Evolutionary conservation across 2,888 invertebrate genomes (phyloP).

Genomic region (Dugesia japonica): DNA sequence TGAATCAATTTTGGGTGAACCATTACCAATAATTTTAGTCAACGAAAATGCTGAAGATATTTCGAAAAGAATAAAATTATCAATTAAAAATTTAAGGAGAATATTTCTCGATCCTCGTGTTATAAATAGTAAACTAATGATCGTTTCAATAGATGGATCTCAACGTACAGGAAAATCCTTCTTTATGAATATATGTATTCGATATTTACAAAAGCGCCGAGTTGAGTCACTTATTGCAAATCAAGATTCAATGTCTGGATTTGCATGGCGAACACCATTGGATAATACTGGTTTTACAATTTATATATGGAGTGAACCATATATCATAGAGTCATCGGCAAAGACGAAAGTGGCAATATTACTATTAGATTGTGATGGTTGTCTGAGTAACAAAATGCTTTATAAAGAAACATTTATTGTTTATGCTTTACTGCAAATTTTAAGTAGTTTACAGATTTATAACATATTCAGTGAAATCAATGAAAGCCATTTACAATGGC

Average conservation of each 20-base stretch:
- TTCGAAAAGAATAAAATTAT: neutral
- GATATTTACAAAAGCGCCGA: neutral
- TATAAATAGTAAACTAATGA: neutral
- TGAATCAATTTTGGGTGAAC: neutral
- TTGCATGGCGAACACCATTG: neutral
- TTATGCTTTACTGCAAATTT: neutral
- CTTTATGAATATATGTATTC: neutral
- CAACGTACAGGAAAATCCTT: neutral
- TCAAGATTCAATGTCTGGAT: neutral
- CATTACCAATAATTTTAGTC: neutral
- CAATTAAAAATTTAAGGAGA: neutral
- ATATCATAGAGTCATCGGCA: neutral
- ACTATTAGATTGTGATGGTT: neutral
- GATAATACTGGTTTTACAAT: neutral
- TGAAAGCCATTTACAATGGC: neutral
- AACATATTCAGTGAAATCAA: neutral
- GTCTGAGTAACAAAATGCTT: neutral
- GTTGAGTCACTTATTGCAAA: neutral
- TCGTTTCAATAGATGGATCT: neutral
- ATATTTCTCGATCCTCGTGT: neutral
- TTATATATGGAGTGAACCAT: slow-evolving; percentile 4
- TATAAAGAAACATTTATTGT: neutral
- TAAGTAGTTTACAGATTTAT: neutral
- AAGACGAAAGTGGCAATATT: neutral
- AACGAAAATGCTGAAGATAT: neutral